Base-by-base conservation (phyloP, 2,113 vertebrate species). In the Seriola rivoliana region DNA sequence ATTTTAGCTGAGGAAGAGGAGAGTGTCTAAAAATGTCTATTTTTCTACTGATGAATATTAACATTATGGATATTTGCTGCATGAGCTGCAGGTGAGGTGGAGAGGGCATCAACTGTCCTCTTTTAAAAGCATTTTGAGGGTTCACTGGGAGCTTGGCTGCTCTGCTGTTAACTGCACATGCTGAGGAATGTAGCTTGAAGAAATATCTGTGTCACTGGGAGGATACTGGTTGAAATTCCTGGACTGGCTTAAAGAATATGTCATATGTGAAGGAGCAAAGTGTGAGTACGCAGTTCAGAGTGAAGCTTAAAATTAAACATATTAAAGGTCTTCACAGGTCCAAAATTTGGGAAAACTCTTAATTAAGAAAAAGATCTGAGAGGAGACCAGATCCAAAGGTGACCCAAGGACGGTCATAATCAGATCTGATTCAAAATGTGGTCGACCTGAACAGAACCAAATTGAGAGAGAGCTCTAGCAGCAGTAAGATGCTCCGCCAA, bases 1-100 rank as follows among this genome's bases (percentile, higher is more conserved):
- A 42, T 1, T 75, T 42, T 23, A 65, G 38, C 71, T 48, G 19
- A 66, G 38, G 13, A 79, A 21, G 21, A 55, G 11, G 32, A 57
- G 8, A 64, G 19, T 4, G 9, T 46, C 16, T 79, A 46, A 60
- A 68, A 64, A 65, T 38, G 21, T 69, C 4, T 78, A 57, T 64
- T 86, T 84, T 89, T 85, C 71, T 82, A 74, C 76, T 75, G 68
- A 78, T 12, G 2, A 32, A 40, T 21, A 29, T 55, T 42, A 54
- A 80, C 34, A 40, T 57, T 59, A 62, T 81, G 29, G 29, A 52
- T 46, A 14, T 78, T 63, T 83, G 80, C 80, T 66, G 77, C 70
- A 63, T 52, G 44, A 65, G 21, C 63, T 73, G 59, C 12, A 17
- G 64, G 40, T 63, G 80, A 81, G 23, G 34, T 79, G 76, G 46